These are phyloP conservation scores for Pristionchus maxplancki DNA, from an alignment of 2,888 invertebrate genomes.

Conservation along the genomic window DNA sequence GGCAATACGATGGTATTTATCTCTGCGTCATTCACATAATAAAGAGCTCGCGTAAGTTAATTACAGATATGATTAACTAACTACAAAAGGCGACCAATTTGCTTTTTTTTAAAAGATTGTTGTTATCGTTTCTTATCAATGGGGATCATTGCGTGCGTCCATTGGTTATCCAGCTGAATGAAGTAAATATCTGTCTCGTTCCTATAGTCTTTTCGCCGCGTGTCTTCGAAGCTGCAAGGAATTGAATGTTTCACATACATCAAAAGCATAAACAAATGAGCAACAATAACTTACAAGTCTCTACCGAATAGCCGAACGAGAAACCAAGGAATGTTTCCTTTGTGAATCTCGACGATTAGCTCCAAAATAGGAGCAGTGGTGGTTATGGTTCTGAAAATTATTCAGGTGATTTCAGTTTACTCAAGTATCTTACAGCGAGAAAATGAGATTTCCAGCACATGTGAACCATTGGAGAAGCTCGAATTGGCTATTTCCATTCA, in stretches of 20 bases:
- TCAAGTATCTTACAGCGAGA: background rate
- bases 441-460: background rate
- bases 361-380: background rate
- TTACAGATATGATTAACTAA: too few relatives aligned
- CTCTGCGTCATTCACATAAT: too few relatives aligned
- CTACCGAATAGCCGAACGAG: background rate
- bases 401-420: background rate
- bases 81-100: too few relatives aligned
- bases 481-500: background rate
- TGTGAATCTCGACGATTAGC: background rate
- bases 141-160: background rate
- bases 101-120: too few relatives aligned
- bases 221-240: background rate
- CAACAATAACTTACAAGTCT: background rate
- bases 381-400: background rate
- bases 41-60: too few relatives aligned
- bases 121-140: background rate
- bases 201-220: background rate
- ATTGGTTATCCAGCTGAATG: background rate
- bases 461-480: constrained; percentile 14
- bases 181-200: constrained; percentile 2
- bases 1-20: too few relatives aligned
- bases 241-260: background rate
- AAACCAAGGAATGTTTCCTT: background rate
- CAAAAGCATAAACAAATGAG: background rate